Evolutionary conservation across 2,113 vertebrate genomes (phyloP).

Genomic region (Procapra przewalskii): DNA sequence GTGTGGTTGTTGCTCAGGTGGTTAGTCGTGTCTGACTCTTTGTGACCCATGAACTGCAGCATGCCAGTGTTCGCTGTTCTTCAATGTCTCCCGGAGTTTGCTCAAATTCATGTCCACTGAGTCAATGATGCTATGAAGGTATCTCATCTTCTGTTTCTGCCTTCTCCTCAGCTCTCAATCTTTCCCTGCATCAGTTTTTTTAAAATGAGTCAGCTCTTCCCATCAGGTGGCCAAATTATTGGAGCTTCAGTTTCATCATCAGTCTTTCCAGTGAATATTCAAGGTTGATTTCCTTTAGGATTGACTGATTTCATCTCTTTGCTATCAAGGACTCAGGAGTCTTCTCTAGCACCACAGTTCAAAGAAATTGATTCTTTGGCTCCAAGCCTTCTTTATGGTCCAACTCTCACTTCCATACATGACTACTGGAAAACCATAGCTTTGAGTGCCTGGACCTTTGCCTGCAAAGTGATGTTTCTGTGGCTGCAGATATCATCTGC

Average conservation of each 20-base stretch:
- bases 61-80: not conserved
- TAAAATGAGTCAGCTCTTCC: not conserved
- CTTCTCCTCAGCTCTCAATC: not conserved
- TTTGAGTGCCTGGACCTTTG: not conserved
- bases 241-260: not conserved
- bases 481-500: not conserved
- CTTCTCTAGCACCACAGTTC: not conserved
- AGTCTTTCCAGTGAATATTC: not conserved
- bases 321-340: not conserved
- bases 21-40: not conserved
- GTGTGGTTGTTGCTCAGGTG: not conserved
- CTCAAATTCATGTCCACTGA: not conserved
- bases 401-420: not conserved
- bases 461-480: not conserved
- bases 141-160: not conserved
- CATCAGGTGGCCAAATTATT: not conserved
- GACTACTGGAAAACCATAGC: not conserved
- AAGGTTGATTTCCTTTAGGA: not conserved
- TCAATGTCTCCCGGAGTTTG: not conserved
- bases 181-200: not conserved
- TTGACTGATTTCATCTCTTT: not conserved
- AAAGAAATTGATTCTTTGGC: not conserved
- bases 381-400: not conserved
- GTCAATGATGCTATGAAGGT: not conserved
- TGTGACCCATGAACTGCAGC: not conserved